Conservation (phyloP, 2,113 vertebrate species). For the Pterocles orientalis region DNA sequence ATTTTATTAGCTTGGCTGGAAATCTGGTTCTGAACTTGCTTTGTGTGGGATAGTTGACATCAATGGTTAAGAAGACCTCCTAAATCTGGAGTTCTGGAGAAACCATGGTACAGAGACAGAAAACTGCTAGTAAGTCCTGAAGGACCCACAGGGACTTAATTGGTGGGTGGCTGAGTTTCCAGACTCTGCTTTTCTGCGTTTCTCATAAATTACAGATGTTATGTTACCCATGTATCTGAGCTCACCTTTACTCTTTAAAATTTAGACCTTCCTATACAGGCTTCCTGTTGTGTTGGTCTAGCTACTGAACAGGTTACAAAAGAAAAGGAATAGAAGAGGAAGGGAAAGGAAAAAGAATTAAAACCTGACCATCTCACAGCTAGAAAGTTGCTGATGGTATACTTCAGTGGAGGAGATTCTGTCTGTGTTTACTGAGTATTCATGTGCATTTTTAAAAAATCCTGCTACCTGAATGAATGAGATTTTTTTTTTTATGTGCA, state of each 20-base stretch:
- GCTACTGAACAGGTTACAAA: neutral
- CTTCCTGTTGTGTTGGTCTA: neutral
- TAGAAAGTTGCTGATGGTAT: neutral
- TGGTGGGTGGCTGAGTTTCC: neutral
- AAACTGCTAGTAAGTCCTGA: neutral
- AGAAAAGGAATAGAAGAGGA: neutral
- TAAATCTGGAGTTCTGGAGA: neutral
- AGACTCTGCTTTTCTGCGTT: neutral
- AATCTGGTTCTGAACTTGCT: neutral
- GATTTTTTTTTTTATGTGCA: neutral
- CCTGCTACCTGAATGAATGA: neutral
- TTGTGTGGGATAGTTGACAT: neutral
- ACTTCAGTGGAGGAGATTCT: neutral
- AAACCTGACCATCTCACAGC: neutral
- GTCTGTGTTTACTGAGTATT: neutral
- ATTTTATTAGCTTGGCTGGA: constrained; percentile 60
- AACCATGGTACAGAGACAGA: neutral
- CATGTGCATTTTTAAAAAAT: neutral
- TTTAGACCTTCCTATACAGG: neutral
- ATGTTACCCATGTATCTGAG: neutral
- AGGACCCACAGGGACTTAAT: neutral
- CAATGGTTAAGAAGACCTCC: neutral
- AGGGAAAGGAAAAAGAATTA: too few species aligned
- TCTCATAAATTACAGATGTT: neutral
- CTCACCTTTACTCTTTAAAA: neutral